These are phyloP conservation scores for Melieria crassipennis DNA, from an alignment of 2,888 invertebrate species.

Conservation along the genomic window DNA sequence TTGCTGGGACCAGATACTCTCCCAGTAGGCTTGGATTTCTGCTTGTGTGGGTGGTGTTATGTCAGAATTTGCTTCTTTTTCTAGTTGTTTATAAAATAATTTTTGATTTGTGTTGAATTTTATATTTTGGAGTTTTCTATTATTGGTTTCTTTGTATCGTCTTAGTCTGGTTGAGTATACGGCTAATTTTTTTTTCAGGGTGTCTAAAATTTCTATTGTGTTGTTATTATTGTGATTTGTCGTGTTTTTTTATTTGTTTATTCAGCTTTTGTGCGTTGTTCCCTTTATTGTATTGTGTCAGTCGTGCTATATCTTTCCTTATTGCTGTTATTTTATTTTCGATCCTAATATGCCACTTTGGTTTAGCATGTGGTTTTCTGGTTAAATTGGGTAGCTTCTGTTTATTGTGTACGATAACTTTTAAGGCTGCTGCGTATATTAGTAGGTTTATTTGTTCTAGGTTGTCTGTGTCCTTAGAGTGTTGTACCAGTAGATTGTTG, in stretches of 20 bases:
- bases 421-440: not conserved
- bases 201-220: not conserved
- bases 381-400: not conserved
- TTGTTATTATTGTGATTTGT: no score
- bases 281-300: not conserved
- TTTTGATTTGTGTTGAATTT: constrained; percentile 11
- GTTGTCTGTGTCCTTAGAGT: not conserved
- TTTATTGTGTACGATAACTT: not conserved
- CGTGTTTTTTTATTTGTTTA: not conserved
- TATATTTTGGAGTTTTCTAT: constrained; percentile 15
- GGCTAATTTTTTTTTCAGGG: constrained; percentile 6
- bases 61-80: not conserved
- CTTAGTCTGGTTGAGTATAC: not conserved
- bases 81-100: constrained; percentile 3
- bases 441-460: not conserved
- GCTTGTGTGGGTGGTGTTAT: constrained; percentile 6
- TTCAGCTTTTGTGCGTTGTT: not conserved
- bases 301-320: not conserved
- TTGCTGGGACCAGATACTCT: constrained; percentile 2
- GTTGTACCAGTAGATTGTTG: not conserved
- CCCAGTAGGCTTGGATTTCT: constrained; percentile 2
- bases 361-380: not conserved
- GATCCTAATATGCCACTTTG: not conserved
- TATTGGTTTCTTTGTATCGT: constrained; percentile 17
- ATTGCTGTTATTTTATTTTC: not conserved